These are phyloP conservation scores for Helicolenus hilgendorfi DNA, from an alignment of 2,797 vertebrate species.

Conservation along the genomic window DNA sequence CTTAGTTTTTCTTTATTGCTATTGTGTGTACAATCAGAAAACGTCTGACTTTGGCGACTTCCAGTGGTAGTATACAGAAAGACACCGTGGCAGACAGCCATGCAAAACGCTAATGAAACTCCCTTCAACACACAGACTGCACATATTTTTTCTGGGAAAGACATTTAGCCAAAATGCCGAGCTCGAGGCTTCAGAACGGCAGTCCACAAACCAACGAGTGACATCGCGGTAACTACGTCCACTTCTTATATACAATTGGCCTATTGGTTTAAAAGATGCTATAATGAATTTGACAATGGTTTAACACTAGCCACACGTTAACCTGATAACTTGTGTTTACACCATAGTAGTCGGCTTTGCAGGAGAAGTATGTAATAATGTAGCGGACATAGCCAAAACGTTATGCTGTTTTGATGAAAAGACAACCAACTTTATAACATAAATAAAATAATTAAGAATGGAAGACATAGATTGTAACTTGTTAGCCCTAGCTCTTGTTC, in stretches of 20 bases:
- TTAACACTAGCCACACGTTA: background rate
- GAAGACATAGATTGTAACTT: background rate
- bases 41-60: constrained; percentile 5
- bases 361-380: background rate
- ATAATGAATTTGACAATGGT: background rate
- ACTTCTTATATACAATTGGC: too few relatives aligned
- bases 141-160: background rate
- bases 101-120: background rate
- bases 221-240: too few relatives aligned
- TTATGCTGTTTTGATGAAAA: background rate
- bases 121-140: background rate
- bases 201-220: too few relatives aligned
- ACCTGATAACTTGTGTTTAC: background rate
- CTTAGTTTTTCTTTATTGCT: background rate
- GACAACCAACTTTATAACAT: too few relatives aligned
- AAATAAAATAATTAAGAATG: background rate
- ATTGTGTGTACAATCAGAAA: background rate
- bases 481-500: background rate
- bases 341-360: background rate
- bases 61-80: background rate
- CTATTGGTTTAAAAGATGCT: background rate
- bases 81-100: background rate
- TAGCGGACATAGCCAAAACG: background rate
- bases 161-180: too few relatives aligned
- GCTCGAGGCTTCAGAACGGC: too few relatives aligned